These are phyloP conservation scores for Lerista edwardsae DNA, from an alignment of 2,797 vertebrate species.

Conservation along the genomic window DNA sequence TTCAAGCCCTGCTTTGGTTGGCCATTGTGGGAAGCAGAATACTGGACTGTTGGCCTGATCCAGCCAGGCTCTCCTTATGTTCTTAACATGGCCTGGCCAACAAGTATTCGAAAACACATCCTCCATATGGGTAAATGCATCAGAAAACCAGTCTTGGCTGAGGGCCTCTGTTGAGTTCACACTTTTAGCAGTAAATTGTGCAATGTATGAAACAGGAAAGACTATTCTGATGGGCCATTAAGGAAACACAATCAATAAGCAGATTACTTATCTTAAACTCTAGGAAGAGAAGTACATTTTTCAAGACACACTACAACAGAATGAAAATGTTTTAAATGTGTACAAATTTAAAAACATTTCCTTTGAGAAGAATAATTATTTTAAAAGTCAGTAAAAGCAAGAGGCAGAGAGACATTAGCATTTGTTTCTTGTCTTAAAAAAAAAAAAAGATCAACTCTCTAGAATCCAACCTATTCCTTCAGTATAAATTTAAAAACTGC, in stretches of 20 bases:
- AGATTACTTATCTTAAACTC: neutral
- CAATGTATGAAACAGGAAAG: neutral
- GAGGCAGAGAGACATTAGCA: neutral
- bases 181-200: neutral
- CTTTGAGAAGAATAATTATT: conserved; percentile 51
- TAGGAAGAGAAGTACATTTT: neutral
- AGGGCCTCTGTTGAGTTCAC: neutral
- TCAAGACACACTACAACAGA: neutral
- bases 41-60: no score
- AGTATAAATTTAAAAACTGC: conserved; percentile 28
- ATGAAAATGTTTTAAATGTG: conserved; percentile 11
- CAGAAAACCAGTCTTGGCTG: neutral
- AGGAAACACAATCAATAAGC: neutral
- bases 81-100: neutral
- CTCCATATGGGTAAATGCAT: neutral
- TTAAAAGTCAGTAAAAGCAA: neutral
- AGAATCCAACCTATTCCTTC: conserved; percentile 10
- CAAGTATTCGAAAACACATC: neutral
- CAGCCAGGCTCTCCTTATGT: no score
- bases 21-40: no score
- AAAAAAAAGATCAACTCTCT: conserved; percentile 1
- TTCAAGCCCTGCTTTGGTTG: no score
- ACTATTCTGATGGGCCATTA: neutral
- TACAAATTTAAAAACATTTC: conserved; percentile 15
- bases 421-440: conserved; percentile 5